Evolutionary conservation across 2,888 invertebrate genomes (phyloP).

Genomic region (Cecidostiba fungosa): DNA sequence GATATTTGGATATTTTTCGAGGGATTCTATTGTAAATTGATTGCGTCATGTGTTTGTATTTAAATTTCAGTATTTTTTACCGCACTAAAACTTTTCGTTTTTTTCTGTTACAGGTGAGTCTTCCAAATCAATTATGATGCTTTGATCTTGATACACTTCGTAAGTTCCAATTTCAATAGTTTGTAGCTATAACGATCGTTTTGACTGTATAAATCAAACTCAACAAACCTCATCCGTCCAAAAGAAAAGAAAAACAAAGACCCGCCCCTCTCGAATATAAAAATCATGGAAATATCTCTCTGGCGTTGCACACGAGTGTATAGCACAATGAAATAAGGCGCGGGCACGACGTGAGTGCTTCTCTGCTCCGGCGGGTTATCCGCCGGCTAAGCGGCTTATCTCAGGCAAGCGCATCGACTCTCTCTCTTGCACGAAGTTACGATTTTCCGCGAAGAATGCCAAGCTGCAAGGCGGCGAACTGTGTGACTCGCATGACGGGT

Average conservation of each 20-base stretch:
- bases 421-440: constrained; percentile 25
- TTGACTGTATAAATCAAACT: too few relatives aligned
- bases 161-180: too few relatives aligned
- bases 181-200: too few relatives aligned
- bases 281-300: constrained; percentile 50
- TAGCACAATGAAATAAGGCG: constrained; percentile 70
- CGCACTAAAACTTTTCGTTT: too few relatives aligned
- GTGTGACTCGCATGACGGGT: constrained; percentile 25
- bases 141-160: background rate
- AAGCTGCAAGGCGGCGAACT: background rate
- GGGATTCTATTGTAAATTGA: background rate
- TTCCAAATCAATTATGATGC: background rate
- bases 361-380: constrained; percentile 68
- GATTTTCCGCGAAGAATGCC: constrained; percentile 40
- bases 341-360: constrained; percentile 69
- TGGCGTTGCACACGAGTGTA: constrained; percentile 3
- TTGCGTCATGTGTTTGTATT: background rate
- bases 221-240: background rate
- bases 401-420: constrained; percentile 2
- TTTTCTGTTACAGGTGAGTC: background rate
- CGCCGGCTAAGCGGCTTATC: constrained; percentile 50
- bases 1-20: too few relatives aligned
- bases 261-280: constrained; percentile 5
- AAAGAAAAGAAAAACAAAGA: background rate
- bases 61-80: too few relatives aligned